These are phyloP conservation scores for Pyrrhosoma nymphula DNA, from an alignment of 2,888 invertebrate species.

Conservation along the genomic window DNA sequence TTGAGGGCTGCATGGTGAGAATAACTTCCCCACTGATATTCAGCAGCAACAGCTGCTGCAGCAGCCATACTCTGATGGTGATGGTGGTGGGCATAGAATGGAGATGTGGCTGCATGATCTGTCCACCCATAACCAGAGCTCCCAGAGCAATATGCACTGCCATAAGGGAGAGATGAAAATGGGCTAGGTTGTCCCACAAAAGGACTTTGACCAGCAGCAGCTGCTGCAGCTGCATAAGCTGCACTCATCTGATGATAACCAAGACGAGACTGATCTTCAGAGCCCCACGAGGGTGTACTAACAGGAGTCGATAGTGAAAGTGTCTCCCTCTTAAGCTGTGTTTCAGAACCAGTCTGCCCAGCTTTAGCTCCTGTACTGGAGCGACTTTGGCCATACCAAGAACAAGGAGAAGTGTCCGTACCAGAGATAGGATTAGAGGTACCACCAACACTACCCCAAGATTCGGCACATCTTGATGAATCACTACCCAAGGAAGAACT, in stretches of 20 bases:
- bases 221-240: conserved; percentile 49
- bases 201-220: conserved; percentile 38
- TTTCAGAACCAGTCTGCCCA: conserved; percentile 6
- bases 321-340: conserved; percentile 77
- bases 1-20: conserved; percentile 41
- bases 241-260: conserved; percentile 55
- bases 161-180: conserved; percentile 48
- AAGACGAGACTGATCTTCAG: conserved; percentile 53
- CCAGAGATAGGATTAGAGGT: conserved; percentile 43
- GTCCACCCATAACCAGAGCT: conserved; percentile 43
- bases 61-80: conserved; percentile 73
- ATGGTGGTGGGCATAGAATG: conserved; percentile 80
- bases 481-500: conserved; percentile 72
- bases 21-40: conserved; percentile 56
- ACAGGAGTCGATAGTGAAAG: conserved; percentile 77
- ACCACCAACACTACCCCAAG: conserved; percentile 27
- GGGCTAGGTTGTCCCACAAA: conserved; percentile 40
- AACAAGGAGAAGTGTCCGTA: conserved; percentile 36
- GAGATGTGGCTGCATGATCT: conserved; percentile 8
- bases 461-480: conserved; percentile 58
- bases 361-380: conserved; percentile 3
- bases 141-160: conserved; percentile 50
- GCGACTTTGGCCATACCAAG: conserved; percentile 51
- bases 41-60: conserved; percentile 47
- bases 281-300: conserved; percentile 75